A percentile compares a stretch with the other conserved stretches of the same genome.
Evolutionary conservation across 2,113 vertebrate genomes (phyloP).

Genomic region (Catagonus wagneri): DNA sequence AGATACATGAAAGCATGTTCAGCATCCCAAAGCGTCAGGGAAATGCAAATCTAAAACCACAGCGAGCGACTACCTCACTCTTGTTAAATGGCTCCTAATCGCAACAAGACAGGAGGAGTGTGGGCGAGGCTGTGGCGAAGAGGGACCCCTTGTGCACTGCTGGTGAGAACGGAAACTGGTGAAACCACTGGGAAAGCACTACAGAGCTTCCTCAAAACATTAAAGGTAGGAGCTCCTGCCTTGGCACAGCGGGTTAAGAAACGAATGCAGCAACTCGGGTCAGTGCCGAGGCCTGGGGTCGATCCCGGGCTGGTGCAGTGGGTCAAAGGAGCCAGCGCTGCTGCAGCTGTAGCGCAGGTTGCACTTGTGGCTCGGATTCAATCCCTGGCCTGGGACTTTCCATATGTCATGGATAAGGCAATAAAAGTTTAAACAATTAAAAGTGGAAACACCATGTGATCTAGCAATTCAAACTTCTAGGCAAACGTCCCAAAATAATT

Average conservation of each 20-base stretch:
- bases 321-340: no score
- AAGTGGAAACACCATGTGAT: neutral
- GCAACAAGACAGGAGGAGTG: neutral
- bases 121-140: neutral
- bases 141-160: neutral
- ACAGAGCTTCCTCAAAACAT: neutral
- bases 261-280: no score
- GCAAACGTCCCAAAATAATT: neutral
- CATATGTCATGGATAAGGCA: no score
- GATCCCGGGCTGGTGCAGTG: no score
- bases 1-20: neutral
- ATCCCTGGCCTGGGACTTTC: no score
- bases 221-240: no score
- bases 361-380: no score
- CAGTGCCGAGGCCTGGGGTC: no score
- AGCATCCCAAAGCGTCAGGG: neutral
- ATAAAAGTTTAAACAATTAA: no score
- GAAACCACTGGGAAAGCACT: neutral
- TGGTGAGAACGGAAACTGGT: rapidly evolving
- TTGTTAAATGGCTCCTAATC: neutral
- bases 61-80: neutral
- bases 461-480: neutral
- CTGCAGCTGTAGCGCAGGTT: no score
- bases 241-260: no score
- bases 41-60: neutral